Evolutionary conservation across 1,140 invertebrate species (phyloP), one percentile per base, ranked within the genome.

Genomic region (Pseudobourletiella spinata): DNA sequence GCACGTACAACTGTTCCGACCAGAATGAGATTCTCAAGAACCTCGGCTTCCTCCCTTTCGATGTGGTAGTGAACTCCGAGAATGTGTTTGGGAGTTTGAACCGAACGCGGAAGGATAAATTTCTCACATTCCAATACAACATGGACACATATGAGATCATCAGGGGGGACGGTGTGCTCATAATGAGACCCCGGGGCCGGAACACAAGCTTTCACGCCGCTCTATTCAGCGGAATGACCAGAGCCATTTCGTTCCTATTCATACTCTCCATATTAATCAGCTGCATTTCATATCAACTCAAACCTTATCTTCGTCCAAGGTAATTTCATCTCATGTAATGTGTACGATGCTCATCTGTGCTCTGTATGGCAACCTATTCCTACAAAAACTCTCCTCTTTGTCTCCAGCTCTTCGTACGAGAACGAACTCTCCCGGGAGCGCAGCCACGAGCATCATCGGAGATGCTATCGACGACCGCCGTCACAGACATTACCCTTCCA

Each of bases 181-280:
- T n/a, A n/a, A n/a, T n/a, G n/a, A n/a, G n/a, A n/a, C n/a, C n/a
- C n/a, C n/a, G 32, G 32, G 32, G 32, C 32, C 8, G 32, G 32
- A 39, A 39, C n/a, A 39, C 32, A 11, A 55, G 25, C 22, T 55
- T 25, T 20, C 52, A 55, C 22, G 52, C 52, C 16, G 52, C 52
- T 11, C 29, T 55, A 32, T 55, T 55, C 22, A 32, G 28, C n/a
- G 52, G 52, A 35, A 55, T 55, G 52, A 55, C 52, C 15, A 4
- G 52, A 32, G 52, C 29, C 6, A 55, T 55, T 32, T 55, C 52
- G 3, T 55, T 55, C 52, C 52, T 55, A 4, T 55, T 55, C 18
- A 20, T 55, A 28, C 22, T 55, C 3, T 55, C 52, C 28, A 22
- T 55, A 15, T 20, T 55, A 3, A 35, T 55, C n/a, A 55, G 52